phyloP scores from a whole-genome alignment of 1,140 invertebrate species.

The Tachypleus tridentatus region DNA sequence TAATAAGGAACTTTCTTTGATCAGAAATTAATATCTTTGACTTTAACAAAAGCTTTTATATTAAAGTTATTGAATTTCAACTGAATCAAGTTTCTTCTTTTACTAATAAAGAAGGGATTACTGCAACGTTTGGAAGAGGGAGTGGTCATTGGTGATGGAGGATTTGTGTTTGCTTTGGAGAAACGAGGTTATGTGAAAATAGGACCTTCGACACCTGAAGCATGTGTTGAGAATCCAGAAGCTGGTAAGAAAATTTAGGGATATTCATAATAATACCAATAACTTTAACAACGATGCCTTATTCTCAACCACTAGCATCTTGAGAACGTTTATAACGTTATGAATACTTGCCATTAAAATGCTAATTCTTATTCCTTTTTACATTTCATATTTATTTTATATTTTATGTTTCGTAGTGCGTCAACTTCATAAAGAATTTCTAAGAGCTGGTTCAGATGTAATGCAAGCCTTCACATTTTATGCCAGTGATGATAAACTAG shows the following conservation, averaged over 20 bases:
- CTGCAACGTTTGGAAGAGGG: constrained; percentile 34
- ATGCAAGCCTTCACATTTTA: constrained; percentile 39
- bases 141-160: constrained; percentile 36
- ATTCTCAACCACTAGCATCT: too few relatives aligned
- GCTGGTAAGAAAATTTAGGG: constrained; percentile 27
- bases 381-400: background rate
- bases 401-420: constrained; percentile 24
- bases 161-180: constrained; percentile 37
- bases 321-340: too few relatives aligned
- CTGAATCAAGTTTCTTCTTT: background rate
- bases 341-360: background rate
- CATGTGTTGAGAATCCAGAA: constrained; percentile 33
- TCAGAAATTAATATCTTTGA: too few relatives aligned
- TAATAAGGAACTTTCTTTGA: too few relatives aligned
- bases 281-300: too few relatives aligned
- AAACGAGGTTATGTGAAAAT: constrained; percentile 38
- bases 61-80: too few relatives aligned
- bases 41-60: too few relatives aligned
- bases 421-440: constrained; percentile 33
- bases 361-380: background rate
- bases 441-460: constrained; percentile 36
- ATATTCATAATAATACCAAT: background rate
- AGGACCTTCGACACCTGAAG: constrained; percentile 38
- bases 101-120: constrained; percentile 25
- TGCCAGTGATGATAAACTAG: constrained; percentile 36